Base-by-base conservation (phyloP, 2,888 invertebrate species). In the Hirtodrosophila alboralis region DNA sequence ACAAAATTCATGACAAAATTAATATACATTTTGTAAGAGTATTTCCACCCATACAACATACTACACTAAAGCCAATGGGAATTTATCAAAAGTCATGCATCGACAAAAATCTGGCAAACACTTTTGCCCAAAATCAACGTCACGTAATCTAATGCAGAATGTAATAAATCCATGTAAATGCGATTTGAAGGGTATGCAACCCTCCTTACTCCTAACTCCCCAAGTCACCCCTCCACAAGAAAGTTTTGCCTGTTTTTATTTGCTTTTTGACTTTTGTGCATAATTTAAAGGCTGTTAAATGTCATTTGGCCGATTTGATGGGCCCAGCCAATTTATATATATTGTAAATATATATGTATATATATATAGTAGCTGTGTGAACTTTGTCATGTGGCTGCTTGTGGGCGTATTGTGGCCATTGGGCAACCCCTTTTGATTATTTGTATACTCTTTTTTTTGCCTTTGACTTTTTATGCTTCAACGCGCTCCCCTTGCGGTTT, bases 141-240 rank as follows among this genome's bases (percentile, higher is more conserved):
- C 78, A 80, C 66, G 61, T 85, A 76, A 85, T 83, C 71, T 73
- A 79, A 85, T 69, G 69, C 64, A 62, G 52, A 85, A 79, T 73
- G 79, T 83, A 83, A 83, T 81, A 79, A 75, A 85, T 73, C 63
- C 83, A 66, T 57, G 57, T 66, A 68, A 79, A 78, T 57, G 61
- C 61, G 71, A 71, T 75, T 75, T 70, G 47, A 51, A 47, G 41
- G 34, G 37, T 1, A 44, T 30, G 13, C 28, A 30, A 18, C 18
- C 18, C 18, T 18, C n/a, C n/a, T n/a, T n/a, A n/a, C n/a, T n/a
- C n/a, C n/a, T n/a, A n/a, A n/a, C n/a, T 21, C 7, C 23, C 6
- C 6, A 5, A 23, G 23, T 8, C 6, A 23, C 23, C 4, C 23
- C 8, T 8, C 23, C 23, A 23, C n/a, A n/a, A 16, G 18, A 28